Evolutionary conservation across 2,113 vertebrate species (phyloP).

Genomic region (Clupea harengus): DNA sequence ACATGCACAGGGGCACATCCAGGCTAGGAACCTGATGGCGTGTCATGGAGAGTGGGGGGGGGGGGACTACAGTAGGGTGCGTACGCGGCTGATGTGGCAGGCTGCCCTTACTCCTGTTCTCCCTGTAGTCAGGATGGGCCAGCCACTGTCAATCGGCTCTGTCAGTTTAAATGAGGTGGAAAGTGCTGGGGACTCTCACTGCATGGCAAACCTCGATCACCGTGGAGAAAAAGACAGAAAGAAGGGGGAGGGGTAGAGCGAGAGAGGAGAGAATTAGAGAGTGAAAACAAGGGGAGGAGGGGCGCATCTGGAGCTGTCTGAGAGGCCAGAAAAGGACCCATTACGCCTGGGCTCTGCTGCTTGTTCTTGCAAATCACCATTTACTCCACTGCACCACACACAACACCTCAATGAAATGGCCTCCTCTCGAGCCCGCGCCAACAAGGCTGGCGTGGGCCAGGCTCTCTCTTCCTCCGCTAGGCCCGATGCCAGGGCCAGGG

Average conservation of each 20-base stretch:
- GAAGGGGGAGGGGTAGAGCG: background rate
- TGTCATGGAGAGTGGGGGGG: too few relatives aligned
- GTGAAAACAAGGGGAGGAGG: background rate
- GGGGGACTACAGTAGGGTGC: too few relatives aligned
- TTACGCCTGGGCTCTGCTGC: background rate
- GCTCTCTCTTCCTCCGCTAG: background rate
- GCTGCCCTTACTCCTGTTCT: background rate
- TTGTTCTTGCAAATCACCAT: background rate
- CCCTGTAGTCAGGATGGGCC: constrained; percentile 22
- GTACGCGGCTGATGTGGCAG: background rate
- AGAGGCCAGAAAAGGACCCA: background rate
- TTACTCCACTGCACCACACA: background rate
- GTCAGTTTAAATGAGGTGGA: constrained; percentile 40
- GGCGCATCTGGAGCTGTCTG: background rate
- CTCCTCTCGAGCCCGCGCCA: background rate
- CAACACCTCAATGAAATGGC: background rate
- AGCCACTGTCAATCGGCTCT: constrained; percentile 33
- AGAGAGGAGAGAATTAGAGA: background rate
- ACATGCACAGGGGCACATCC: background rate
- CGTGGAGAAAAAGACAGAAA: background rate
- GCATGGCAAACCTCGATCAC: background rate
- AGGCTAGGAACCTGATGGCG: too few relatives aligned
- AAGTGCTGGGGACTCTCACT: constrained; percentile 31
- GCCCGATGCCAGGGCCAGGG: background rate
- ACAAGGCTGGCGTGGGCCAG: background rate